phyloP scores from a whole-genome alignment of 2,888 invertebrate species.

The Heliconius charithonia region DNA sequence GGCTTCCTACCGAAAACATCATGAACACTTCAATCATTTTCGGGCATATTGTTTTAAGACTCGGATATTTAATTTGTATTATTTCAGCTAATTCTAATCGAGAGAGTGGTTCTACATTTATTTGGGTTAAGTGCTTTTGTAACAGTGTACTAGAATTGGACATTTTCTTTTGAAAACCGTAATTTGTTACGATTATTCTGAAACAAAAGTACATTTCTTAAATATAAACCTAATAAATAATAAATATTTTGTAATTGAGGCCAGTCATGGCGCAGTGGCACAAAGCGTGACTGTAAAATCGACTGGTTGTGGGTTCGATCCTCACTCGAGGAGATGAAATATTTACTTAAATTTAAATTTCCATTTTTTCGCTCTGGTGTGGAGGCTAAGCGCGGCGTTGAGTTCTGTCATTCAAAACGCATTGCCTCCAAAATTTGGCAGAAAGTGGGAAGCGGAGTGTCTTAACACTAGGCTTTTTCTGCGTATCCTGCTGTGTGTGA shows the following conservation, averaged over 20 bases:
- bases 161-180: constrained; percentile 85
- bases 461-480: too few relatives aligned
- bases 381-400: too few relatives aligned
- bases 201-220: neutral
- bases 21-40: constrained; percentile 93
- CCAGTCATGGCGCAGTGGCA: too few relatives aligned
- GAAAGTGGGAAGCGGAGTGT: too few relatives aligned
- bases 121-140: constrained; percentile 92
- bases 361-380: too few relatives aligned
- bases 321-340: too few relatives aligned
- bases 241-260: neutral
- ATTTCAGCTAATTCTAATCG: constrained; percentile 89
- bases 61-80: constrained; percentile 87
- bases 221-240: neutral
- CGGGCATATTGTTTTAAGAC: constrained; percentile 87
- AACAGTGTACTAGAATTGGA: constrained; percentile 87
- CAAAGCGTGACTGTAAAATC: too few relatives aligned
- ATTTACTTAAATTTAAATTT: too few relatives aligned
- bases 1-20: constrained; percentile 89
- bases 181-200: constrained; percentile 84
- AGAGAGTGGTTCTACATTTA: constrained; percentile 91
- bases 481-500: too few relatives aligned
- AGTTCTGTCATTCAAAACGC: too few relatives aligned
- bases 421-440: too few relatives aligned
- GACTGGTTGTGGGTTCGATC: too few relatives aligned